A percentile compares a stretch with the other conserved stretches of the same genome.
phyloP scores from a whole-genome alignment of 2,888 invertebrate species.

The Ophion ellenae region DNA sequence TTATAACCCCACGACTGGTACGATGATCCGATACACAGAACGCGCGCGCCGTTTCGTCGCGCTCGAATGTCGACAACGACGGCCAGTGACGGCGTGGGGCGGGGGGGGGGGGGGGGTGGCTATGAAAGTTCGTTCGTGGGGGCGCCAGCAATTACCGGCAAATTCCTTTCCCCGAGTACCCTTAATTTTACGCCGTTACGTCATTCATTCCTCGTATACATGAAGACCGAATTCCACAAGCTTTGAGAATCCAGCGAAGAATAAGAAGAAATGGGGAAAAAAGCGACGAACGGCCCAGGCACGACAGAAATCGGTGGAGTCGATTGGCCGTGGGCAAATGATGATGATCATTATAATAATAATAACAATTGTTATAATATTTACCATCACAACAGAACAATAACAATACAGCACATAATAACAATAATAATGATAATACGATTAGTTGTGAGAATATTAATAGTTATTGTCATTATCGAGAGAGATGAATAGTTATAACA shows the following conservation, averaged over 20 bases:
- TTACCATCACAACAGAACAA: too few relatives aligned
- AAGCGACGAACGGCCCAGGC: slow-evolving; percentile 24
- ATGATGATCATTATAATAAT: too few relatives aligned
- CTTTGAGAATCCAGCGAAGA: slow-evolving; percentile 51
- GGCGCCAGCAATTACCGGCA: slow-evolving; percentile 51
- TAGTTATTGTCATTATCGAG: too few relatives aligned
- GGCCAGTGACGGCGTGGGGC: too few relatives aligned
- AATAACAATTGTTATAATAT: too few relatives aligned
- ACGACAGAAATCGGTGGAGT: slow-evolving; percentile 35
- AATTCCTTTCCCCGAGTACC: slow-evolving; percentile 57
- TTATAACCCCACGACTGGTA: slow-evolving; percentile 41
- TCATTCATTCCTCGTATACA: slow-evolving; percentile 36
- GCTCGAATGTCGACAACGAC: background rate
- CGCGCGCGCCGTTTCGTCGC: slow-evolving; percentile 14
- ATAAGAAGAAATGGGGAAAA: slow-evolving; percentile 27
- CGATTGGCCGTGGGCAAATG: slow-evolving; percentile 43
- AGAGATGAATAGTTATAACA: too few relatives aligned
- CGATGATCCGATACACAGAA: slow-evolving; percentile 37
- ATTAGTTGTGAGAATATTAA: too few relatives aligned
- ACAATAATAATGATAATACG: too few relatives aligned
- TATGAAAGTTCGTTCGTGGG: background rate
- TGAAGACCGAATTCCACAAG: slow-evolving; percentile 63
- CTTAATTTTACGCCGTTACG: slow-evolving; percentile 53
- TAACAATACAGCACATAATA: too few relatives aligned
- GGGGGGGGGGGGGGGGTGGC: background rate